Base-by-base conservation (phyloP, 1,140 invertebrate genomes). In the Lordiphosa mommai region DNA sequence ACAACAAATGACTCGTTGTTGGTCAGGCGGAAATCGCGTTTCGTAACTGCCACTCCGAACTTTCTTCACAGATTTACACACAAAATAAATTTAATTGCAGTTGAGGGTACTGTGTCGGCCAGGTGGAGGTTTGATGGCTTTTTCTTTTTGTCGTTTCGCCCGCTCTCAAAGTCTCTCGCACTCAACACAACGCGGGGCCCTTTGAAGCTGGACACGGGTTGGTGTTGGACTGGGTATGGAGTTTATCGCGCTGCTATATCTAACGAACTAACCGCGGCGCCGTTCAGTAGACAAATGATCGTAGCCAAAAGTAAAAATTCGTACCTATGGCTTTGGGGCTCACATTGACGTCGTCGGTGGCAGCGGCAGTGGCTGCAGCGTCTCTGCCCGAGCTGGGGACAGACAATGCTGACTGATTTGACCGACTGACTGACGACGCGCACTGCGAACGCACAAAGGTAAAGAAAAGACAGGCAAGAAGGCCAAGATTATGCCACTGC, bases 231-330 rank as follows among this genome's bases (percentile, higher is more conserved):
- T 27, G 23, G 4, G 23, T 5, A 23, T 34, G 12, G 32, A 16
- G 34, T 12, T 47, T 49, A 55, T 30, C 69, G 72, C 85, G 63
- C 71, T 59, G 55, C 36, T 23, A 20, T 46, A 64, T 86, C 68
- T 87, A 86, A 87, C 69, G 86, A 86, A 84, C 86, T 82, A 17
- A 60, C 72, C 86, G 60, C 80, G 69, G 49, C 70, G 86, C 64
- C 72, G 86, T 68, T 84, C 71, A 76, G 86, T 79, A 88, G 74
- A 88, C 76, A 87, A 88, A 84, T 88, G 86, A 88, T 79, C 86
- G 73, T 58, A 79, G 76, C 61, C 65, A 79, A 84, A 85, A 61
- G 56, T 65, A 37, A 66, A 84, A 77, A 61, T 84, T 84, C 72
- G 50, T 84, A 84, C 77, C 72, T 77, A 84, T 72, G 69, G 56